A percentile compares a stretch with the other conserved stretches of the same genome.
phyloP scores from a whole-genome alignment of 1,140 invertebrate genomes.

The Limonius californicus region DNA sequence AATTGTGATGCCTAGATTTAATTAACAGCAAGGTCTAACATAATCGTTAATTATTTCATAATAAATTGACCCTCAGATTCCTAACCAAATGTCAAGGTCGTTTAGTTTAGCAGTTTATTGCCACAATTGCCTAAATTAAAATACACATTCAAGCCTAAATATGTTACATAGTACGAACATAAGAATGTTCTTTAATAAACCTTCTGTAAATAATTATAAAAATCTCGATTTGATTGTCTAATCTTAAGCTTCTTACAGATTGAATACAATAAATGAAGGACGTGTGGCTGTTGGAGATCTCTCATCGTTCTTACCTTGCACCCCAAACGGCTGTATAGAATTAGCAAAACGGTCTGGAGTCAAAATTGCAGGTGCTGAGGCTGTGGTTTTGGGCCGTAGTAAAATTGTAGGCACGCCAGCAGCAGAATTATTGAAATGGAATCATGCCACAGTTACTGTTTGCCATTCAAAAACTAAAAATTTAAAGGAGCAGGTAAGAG shows the following conservation, averaged over 20 bases:
- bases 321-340: conserved; percentile 89
- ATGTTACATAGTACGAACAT: too few relatives aligned
- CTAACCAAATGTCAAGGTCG: too few relatives aligned
- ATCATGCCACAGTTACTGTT: conserved; percentile 93
- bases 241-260: conserved; percentile 49
- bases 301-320: conserved; percentile 86
- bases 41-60: too few relatives aligned
- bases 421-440: conserved; percentile 92
- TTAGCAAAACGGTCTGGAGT: conserved; percentile 82
- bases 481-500: conserved; percentile 71
- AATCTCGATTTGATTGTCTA: too few relatives aligned
- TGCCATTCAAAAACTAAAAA: conserved; percentile 94
- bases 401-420: conserved; percentile 97
- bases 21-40: too few relatives aligned
- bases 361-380: conserved; percentile 75
- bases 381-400: conserved; percentile 93
- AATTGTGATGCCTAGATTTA: too few relatives aligned
- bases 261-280: conserved; percentile 91
- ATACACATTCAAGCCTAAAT: too few relatives aligned
- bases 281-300: conserved; percentile 79
- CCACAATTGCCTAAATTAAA: too few relatives aligned
- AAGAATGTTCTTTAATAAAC: too few relatives aligned
- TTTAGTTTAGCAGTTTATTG: too few relatives aligned
- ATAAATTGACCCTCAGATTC: too few relatives aligned
- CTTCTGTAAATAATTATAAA: too few relatives aligned